phyloP scores from a whole-genome alignment of 2,797 vertebrate species.

The Centropyge bicolor region DNA sequence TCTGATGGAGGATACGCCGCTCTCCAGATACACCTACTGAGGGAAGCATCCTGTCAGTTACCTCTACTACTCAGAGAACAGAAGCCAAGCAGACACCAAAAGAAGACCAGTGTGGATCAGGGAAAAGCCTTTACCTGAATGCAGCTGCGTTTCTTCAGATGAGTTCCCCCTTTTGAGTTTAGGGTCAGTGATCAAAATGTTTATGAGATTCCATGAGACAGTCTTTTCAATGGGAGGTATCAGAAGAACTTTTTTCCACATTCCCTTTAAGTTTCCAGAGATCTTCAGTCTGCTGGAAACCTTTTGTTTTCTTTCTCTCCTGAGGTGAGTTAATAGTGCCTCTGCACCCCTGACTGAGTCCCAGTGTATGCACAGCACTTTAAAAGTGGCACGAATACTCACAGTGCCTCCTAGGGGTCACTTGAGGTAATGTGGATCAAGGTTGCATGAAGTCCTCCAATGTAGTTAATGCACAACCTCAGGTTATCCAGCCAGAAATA shows the following conservation, averaged over 20 bases:
- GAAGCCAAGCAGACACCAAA: conserved; percentile 40
- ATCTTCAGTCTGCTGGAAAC: conserved; percentile 37
- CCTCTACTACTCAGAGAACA: conserved; percentile 31
- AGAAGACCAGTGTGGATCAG: conserved; percentile 30
- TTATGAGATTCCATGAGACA: conserved; percentile 7
- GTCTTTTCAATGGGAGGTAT: conserved; percentile 26
- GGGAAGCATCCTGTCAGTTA: conserved; percentile 18
- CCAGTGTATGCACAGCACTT: conserved; percentile 65
- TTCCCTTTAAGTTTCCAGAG: conserved; percentile 65
- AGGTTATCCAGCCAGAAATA: conserved; percentile 31
- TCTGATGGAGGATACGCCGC: conserved; percentile 92
- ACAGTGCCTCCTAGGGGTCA: conserved; percentile 65
- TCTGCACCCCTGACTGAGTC: conserved; percentile 37
- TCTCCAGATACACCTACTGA: conserved; percentile 91
- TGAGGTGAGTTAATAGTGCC: background rate
- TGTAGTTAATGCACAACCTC: conserved; percentile 31
- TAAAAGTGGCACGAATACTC: conserved; percentile 46
- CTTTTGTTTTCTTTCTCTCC: conserved; percentile 14
- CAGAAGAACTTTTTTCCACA: conserved; percentile 56
- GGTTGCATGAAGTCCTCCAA: conserved; percentile 27
- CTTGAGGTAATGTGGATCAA: conserved; percentile 49
- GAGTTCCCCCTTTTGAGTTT: conserved; percentile 22
- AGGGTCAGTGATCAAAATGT: conserved; percentile 16
- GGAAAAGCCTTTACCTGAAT: conserved; percentile 34
- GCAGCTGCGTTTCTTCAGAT: conserved; percentile 32